Base-by-base conservation (phyloP, 2,888 invertebrate species). In the Rotaria macrura region DNA sequence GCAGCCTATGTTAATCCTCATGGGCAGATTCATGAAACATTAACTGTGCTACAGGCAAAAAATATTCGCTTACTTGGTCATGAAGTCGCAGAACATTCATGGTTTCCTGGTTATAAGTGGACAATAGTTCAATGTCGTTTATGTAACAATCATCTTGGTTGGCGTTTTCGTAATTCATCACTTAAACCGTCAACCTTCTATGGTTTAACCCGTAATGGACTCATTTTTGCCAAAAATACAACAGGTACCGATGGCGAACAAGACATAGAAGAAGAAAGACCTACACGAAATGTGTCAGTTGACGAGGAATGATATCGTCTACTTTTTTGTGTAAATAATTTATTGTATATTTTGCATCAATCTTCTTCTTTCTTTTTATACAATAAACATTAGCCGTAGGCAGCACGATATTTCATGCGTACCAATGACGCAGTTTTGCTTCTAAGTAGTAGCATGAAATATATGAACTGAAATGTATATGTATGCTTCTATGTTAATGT, bases 41-140 rank as follows among this genome's bases (percentile, higher is more conserved):
- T 95, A 74, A 95, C 95, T 0, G 90, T 92, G 25, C 88, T 89
- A 87, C 89, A 89, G 84, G 89, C 89, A 6, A 87, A 88, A 23
- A 89, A 90, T 87, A 90, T 93, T 29, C 88, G 89, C 20, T 88
- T 90, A 52, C 91, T 92, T 52, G 91, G 92, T 10, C 88, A 90
- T 84, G 93, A 94, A 1, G 94, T 94, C 2, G 93, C 93, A n/a
- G 93, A 94, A 88, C 94, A 93, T 89, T 94, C 94, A 87, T 95
- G 95, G 95, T 95, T 95, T 90, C 95, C 95, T 12, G 95, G 94
- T 47, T 95, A 95, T 89, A 93, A 94, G 10, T 95, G 95, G 95
- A 94, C 93, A 52, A 94, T 95, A 85, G 93, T 93, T 55, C 92
- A 93, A 87, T 95, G 95, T 89, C 91, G 91, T 85, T 89, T 91